These are phyloP conservation scores for Typhlichthys subterraneus DNA, from an alignment of 2,797 vertebrate species.

Conservation along the genomic window DNA sequence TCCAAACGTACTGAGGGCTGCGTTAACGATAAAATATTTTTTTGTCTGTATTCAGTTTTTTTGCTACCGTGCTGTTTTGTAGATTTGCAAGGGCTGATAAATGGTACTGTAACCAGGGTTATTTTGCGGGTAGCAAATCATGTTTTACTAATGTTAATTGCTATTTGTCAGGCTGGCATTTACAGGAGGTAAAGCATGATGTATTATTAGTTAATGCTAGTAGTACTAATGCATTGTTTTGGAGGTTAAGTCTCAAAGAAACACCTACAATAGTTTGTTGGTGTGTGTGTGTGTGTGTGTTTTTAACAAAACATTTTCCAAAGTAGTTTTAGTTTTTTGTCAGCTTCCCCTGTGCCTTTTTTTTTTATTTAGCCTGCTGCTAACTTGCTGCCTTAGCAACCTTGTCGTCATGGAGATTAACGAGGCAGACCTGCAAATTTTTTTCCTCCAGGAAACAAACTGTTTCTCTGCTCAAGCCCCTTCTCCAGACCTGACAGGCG, in stretches of 20 bases:
- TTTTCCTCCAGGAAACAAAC: constrained; percentile 56
- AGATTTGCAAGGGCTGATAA: too few species aligned
- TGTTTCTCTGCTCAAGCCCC: constrained; percentile 15
- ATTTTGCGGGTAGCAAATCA: too few species aligned
- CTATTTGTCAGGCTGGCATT: too few species aligned
- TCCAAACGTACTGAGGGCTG: too few species aligned
- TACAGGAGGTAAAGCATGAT: too few species aligned
- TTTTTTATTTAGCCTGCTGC: constrained; percentile 17
- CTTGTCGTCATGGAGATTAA: constrained; percentile 78
- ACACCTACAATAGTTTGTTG: background rate
- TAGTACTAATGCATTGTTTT: too few species aligned
- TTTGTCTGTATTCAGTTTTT: too few species aligned
- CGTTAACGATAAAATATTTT: too few species aligned
- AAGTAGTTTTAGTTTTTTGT: constrained; percentile 40
- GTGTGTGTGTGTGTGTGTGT: constrained; percentile 14
- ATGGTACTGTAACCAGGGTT: too few species aligned
- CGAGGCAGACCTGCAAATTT: constrained; percentile 63
- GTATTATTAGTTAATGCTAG: too few species aligned
- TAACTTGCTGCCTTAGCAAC: constrained; percentile 72
- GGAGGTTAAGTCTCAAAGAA: background rate
- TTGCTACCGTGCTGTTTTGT: too few species aligned
- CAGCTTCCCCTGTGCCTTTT: constrained; percentile 38
- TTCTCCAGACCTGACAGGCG: constrained; percentile 49
- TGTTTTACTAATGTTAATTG: too few species aligned
- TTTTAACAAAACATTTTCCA: constrained; percentile 23